These are phyloP conservation scores for Volucella bombylans DNA, from an alignment of 2,888 invertebrate genomes.

Conservation along the genomic window DNA sequence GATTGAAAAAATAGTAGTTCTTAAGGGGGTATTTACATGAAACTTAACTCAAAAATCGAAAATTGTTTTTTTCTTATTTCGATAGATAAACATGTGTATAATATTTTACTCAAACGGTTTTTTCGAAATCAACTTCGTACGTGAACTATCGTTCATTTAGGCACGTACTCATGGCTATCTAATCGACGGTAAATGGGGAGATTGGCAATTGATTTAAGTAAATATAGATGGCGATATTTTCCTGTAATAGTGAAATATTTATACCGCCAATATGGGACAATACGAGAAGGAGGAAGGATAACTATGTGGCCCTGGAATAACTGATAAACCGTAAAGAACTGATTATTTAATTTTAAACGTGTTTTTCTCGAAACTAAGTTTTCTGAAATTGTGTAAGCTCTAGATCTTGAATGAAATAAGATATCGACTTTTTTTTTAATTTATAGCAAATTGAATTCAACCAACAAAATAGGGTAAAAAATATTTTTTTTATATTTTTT, in stretches of 20 bases:
- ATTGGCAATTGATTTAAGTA: too few species aligned
- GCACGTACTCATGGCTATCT: too few species aligned
- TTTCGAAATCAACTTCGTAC: too few species aligned
- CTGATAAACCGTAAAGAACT: background rate
- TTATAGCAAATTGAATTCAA: too few species aligned
- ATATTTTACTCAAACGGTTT: background rate
- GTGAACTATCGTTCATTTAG: too few species aligned
- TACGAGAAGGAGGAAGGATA: background rate
- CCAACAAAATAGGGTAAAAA: too few species aligned
- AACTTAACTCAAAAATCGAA: background rate
- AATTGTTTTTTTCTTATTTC: background rate
- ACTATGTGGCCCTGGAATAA: background rate
- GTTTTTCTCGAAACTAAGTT: too few species aligned
- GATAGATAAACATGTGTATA: background rate
- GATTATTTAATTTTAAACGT: background rate
- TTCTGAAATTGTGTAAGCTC: background rate
- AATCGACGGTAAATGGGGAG: too few species aligned
- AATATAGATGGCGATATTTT: background rate
- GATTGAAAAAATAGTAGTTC: background rate
- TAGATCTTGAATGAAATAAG: too few species aligned
- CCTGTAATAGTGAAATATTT: background rate
- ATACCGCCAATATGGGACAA: background rate
- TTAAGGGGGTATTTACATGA: background rate
- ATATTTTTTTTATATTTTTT: too few species aligned
- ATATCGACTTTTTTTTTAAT: too few species aligned